Percentiles rank a stretch among this genome's conserved stretches.
Evolutionary conservation across 2,797 vertebrate genomes (phyloP).

Genomic region (Rousettus madagascariensis): DNA sequence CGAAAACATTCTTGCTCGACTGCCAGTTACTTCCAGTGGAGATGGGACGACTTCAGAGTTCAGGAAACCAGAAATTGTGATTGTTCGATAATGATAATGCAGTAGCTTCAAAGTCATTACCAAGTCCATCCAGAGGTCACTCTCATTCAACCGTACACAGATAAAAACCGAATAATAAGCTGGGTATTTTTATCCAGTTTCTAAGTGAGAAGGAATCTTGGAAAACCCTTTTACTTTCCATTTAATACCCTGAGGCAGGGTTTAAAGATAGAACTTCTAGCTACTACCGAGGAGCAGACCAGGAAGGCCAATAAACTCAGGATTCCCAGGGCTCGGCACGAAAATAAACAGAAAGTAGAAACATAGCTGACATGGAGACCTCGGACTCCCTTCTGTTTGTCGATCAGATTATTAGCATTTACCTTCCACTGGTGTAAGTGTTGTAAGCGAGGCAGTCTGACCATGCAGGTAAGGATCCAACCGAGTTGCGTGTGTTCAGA

Average conservation of each 20-base stretch:
- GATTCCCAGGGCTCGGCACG: background rate
- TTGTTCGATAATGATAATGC: background rate
- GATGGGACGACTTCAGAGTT: background rate
- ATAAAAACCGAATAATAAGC: background rate
- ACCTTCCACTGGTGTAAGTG: slow-evolving; percentile 99
- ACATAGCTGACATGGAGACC: background rate
- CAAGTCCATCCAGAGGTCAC: background rate
- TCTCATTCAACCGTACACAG: background rate
- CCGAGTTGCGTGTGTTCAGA: slow-evolving; percentile 93
- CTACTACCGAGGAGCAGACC: background rate
- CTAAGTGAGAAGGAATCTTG: background rate
- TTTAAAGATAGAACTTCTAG: background rate
- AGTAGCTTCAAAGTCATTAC: background rate
- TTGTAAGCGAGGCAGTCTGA: slow-evolving; percentile 92
- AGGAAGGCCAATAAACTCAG: background rate
- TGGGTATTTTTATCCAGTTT: background rate
- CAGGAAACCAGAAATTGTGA: background rate
- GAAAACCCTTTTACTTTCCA: background rate
- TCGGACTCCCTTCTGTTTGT: background rate
- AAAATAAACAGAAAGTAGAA: background rate
- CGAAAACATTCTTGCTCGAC: background rate
- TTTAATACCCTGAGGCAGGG: background rate
- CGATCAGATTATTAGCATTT: background rate
- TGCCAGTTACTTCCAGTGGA: background rate
- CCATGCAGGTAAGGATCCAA: slow-evolving; percentile 96